Conservation (phyloP, 1,140 invertebrate species). For the Drosophila funebris region DNA sequence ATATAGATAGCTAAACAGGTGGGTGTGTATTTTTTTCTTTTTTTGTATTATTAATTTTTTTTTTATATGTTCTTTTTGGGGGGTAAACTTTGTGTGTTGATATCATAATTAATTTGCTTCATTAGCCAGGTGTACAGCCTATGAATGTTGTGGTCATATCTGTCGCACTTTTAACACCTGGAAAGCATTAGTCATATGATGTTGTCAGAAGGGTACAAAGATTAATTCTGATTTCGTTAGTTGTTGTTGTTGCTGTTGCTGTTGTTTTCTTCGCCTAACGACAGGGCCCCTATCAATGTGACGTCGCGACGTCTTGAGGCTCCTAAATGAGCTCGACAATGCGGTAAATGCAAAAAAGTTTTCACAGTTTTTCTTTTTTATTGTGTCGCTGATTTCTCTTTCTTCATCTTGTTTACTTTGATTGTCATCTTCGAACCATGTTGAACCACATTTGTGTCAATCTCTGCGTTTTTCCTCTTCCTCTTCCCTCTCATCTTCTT, state of each 20-base stretch:
- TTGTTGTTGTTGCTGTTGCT: too few species aligned
- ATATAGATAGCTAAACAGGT: conserved; percentile 13
- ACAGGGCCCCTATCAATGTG: conserved; percentile 21
- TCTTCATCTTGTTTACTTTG: not conserved
- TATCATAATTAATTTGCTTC: conserved; percentile 35
- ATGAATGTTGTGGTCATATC: conserved; percentile 28
- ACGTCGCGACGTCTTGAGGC: not conserved
- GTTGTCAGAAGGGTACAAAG: conserved; percentile 32
- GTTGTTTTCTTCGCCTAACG: not conserved
- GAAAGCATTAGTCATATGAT: conserved; percentile 38
- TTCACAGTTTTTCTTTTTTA: not conserved
- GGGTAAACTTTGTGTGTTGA: not conserved
- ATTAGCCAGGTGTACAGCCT: conserved; percentile 45
- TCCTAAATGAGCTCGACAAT: not conserved
- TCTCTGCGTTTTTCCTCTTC: not conserved
- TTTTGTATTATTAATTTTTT: not conserved
- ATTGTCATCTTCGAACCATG: not conserved
- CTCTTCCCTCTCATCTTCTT: not conserved
- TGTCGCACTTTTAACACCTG: conserved; percentile 32
- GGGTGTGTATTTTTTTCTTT: conserved; percentile 3
- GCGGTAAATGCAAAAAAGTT: not conserved
- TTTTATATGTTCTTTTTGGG: not conserved
- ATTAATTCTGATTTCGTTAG: conserved; percentile 29
- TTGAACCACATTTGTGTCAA: conserved; percentile 5
- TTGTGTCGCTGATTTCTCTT: conserved; percentile 7